Base-by-base conservation (phyloP, 1,140 invertebrate species). In the Danaus melanippus region DNA sequence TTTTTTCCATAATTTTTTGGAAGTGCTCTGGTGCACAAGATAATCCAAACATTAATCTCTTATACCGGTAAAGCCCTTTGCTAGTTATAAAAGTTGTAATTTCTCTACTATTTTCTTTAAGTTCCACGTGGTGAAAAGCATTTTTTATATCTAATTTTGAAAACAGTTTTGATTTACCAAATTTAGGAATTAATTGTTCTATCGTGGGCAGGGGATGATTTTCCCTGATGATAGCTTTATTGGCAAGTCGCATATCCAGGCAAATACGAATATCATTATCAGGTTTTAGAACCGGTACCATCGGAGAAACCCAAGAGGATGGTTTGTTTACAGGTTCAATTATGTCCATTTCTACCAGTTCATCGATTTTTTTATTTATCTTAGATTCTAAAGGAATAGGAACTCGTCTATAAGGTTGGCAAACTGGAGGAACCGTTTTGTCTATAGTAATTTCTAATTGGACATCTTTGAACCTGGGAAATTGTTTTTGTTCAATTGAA, bases 201-300 rank as follows among this genome's bases (percentile, higher is more conserved):
- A 84, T 73, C 15, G 64, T 69, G 9, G 80, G 71, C 15, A 77
- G 41, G 47, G 73, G 71, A 40, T 77, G 73, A 39, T 80, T 72
- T 64, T 80, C 71, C 15, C 74, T 46, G 50, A 62, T 10, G 8
- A 86, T 72, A 1, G 79, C 79, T 53, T 63, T 8, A 56, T 73
- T 64, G 1, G 73, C 79, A 32, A 65, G 43, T 41, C 84, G 50
- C 76, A 85, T 80, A 53, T 84, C 76, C 1, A 84, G 47, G 52
- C 76, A 80, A 8, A 85, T 46, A 0, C 76, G 60, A 11, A 78
- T n/a, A 40, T 82, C 73, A 3, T 60, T 64, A 32, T 71, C 55
- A 42, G 69, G 56, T 53, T 81, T 84, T 8, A 74, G 21, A 10
- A 78, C 63, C 9, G 70, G 69, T 0, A 79, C 71, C 7, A 81